Base-by-base conservation (phyloP, 2,888 invertebrate species). In the Yponomeuta cagnagella region DNA sequence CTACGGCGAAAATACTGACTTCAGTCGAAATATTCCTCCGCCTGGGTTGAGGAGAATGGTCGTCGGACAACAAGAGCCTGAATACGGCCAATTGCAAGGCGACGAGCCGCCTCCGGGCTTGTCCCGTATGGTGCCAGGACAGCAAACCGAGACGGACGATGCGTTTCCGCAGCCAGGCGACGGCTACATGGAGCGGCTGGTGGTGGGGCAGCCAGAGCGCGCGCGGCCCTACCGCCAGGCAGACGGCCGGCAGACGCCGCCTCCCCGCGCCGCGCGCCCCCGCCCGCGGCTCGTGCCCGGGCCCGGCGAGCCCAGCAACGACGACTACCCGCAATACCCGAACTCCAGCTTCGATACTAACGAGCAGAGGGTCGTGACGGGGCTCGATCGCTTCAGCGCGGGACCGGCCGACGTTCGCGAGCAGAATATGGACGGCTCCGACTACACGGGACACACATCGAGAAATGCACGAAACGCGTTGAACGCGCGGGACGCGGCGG, bases 41-140 rank as follows among this genome's bases (percentile, higher is more conserved):
- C 94, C 94, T 0, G 95, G 95, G 0, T 79, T 95, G 10, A 93
- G 95, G 15, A 88, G 95, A 74, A 91, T 95, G 90, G 95, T 95
- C 3, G 88, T 95, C 0, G 95, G 95, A 0, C 94, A 95, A 79
- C 94, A 94, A 68, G 95, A 95, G 76, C 78, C 92, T 48, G 93
- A 92, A 76, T 93, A 90, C 73, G 85, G 80, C 71, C 87, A 84
- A 74, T 81, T 85, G 71, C 80, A 84, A 63, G 82, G 84, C 1
- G 92, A 92, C 70, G 93, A 93, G 72, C 93, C 93, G 31, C 93
- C 93, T 15, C 93, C 93, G 2, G 91, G 93, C 0, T 78, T 93
- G 43, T 85, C 93, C 65, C 84, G 93, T 67, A 93, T 93, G 91
- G 90, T 93, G 48, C 93, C 90, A 8, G 93, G 93, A 23, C 93